A percentile compares a stretch with the other conserved stretches of the same genome.
Conservation (phyloP, 2,888 invertebrate species). For the Orthonychiurus folsomi region DNA sequence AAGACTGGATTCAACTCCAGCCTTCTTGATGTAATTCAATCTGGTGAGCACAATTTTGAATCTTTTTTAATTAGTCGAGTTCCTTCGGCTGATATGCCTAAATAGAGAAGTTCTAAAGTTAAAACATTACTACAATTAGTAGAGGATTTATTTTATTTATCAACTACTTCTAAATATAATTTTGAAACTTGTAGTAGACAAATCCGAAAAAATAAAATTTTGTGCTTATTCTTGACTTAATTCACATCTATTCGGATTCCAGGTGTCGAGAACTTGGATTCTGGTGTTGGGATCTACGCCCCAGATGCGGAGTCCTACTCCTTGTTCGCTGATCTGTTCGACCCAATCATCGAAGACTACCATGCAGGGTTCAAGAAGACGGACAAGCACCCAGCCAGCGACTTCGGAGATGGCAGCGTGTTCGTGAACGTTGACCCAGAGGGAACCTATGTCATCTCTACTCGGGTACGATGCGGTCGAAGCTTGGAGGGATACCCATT, state of each 20-base stretch:
- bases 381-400: slow-evolving; percentile 86
- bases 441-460: slow-evolving; percentile 83
- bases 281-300: slow-evolving; percentile 93
- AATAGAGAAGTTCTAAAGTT: too few species aligned
- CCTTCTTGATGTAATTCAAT: slow-evolving; percentile 87
- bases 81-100: too few species aligned
- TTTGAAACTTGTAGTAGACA: too few species aligned
- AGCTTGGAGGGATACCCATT: slow-evolving; percentile 80
- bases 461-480: slow-evolving; percentile 92
- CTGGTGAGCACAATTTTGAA: slow-evolving; percentile 53
- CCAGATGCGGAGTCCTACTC: slow-evolving; percentile 94
- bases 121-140: too few species aligned
- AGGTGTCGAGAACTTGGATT: slow-evolving; percentile 80
- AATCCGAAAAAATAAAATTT: slow-evolving; percentile 8
- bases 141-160: too few species aligned
- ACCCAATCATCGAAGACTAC: slow-evolving; percentile 96
- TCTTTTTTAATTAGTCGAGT: background rate
- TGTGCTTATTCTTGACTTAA: slow-evolving; percentile 41
- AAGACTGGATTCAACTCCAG: slow-evolving; percentile 83
- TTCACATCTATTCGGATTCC: too few species aligned
- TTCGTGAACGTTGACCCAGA: slow-evolving; percentile 88
- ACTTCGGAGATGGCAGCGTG: slow-evolving; percentile 85
- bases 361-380: slow-evolving; percentile 89
- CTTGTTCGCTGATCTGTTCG: slow-evolving; percentile 83
- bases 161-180: too few species aligned